A percentile compares a stretch with the other conserved stretches of the same genome.
phyloP scores from a whole-genome alignment of 2,113 vertebrate genomes.

The Zosterops lateralis region DNA sequence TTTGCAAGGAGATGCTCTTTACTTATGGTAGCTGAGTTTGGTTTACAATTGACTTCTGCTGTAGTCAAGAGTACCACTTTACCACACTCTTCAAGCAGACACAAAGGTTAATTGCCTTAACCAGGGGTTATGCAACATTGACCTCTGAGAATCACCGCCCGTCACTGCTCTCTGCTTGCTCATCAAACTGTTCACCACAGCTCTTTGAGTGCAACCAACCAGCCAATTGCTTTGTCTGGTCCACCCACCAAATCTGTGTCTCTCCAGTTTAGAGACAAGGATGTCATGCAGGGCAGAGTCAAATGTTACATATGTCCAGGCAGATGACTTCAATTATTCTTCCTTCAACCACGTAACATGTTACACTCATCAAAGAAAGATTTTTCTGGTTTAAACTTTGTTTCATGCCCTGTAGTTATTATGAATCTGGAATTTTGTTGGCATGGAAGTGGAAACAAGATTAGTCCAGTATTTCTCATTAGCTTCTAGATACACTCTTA shows the following conservation, averaged over 20 bases:
- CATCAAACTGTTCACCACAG: rapidly evolving
- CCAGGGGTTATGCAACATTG: not conserved
- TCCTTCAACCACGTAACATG: not conserved
- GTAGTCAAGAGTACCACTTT: not conserved
- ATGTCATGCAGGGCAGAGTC: too few species aligned
- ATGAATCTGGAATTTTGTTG: not conserved
- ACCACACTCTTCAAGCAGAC: not conserved
- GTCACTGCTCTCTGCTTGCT: not conserved
- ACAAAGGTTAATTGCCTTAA: not conserved
- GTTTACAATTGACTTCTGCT: not conserved
- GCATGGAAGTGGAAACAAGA: not conserved
- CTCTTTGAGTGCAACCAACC: not conserved
- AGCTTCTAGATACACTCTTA: not conserved
- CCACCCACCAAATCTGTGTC: too few species aligned
- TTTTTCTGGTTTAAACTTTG: not conserved
- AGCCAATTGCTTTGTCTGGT: not conserved
- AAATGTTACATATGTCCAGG: not conserved
- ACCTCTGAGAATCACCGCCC: not conserved
- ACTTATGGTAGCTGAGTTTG: not conserved
- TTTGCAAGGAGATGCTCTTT: not conserved
- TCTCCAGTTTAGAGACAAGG: not conserved
- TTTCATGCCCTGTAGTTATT: not conserved
- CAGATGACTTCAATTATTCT: rapidly evolving
- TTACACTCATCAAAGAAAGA: not conserved
- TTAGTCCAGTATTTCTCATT: not conserved